Conservation (phyloP, 2,797 vertebrate species). For the Sebastes kiyomatsui region DNA sequence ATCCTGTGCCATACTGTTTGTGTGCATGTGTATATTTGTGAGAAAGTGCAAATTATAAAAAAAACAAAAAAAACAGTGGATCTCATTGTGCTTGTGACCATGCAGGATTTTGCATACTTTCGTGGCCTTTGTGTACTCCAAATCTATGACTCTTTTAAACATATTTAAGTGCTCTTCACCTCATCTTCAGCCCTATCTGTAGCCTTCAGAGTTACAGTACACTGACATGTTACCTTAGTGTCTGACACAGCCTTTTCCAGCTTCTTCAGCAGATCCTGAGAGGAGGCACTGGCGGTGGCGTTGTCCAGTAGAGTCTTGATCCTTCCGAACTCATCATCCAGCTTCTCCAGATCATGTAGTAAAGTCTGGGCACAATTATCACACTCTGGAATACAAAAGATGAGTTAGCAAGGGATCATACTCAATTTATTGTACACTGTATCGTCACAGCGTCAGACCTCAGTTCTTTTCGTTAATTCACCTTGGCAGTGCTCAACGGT, state of each 20-base stretch:
- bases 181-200: not conserved
- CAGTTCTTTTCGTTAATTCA: slow-evolving; percentile 64
- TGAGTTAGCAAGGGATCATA: not conserved
- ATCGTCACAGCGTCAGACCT: not conserved
- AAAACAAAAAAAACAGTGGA: not conserved
- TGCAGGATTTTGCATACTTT: not conserved
- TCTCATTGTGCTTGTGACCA: not conserved
- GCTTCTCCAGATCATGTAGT: slow-evolving; percentile 85
- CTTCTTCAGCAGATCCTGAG: slow-evolving; percentile 82
- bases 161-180: not conserved
- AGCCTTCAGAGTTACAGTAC: not conserved
- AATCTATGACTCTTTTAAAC: not conserved
- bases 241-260: slow-evolving; percentile 86
- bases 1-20: not conserved
- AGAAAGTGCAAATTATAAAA: not conserved
- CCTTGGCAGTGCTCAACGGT: slow-evolving; percentile 87
- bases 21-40: not conserved
- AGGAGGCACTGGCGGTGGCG: slow-evolving; percentile 69
- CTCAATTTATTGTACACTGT: not conserved
- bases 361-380: slow-evolving; percentile 92
- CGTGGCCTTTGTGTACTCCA: not conserved
- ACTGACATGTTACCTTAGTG: slow-evolving; percentile 85
- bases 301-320: slow-evolving; percentile 87
- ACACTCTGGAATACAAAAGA: slow-evolving; percentile 84
- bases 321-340: slow-evolving; percentile 81